These are phyloP conservation scores for Heliconius erato DNA, from an alignment of 2,888 invertebrate genomes.

Conservation along the genomic window DNA sequence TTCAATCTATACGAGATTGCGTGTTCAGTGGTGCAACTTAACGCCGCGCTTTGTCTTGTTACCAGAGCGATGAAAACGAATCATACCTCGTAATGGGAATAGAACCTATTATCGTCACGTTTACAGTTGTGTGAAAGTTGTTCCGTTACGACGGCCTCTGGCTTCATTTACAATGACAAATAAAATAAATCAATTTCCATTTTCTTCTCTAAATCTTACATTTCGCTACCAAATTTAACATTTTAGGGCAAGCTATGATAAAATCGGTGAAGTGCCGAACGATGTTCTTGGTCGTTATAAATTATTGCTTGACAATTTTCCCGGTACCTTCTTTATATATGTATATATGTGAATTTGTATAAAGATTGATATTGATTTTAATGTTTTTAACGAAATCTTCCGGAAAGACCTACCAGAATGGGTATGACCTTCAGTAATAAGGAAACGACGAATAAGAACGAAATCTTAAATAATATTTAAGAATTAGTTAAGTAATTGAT, in stretches of 20 bases:
- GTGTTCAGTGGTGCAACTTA: too few relatives aligned
- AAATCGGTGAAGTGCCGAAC: conserved; percentile 15
- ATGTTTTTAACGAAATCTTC: too few relatives aligned
- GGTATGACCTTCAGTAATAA: too few relatives aligned
- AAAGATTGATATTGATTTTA: background rate
- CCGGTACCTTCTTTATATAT: background rate
- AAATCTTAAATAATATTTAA: too few relatives aligned
- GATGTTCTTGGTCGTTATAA: conserved; percentile 11
- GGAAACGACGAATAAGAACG: too few relatives aligned
- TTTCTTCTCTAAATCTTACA: conserved; percentile 4
- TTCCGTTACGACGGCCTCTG: too few relatives aligned
- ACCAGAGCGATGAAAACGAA: background rate
- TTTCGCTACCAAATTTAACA: background rate
- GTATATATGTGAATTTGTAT: background rate
- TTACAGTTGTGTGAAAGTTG: too few relatives aligned
- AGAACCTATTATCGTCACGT: background rate
- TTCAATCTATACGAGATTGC: too few relatives aligned
- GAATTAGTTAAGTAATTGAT: too few relatives aligned
- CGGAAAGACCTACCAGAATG: too few relatives aligned
- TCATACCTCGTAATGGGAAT: background rate
- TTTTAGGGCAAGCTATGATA: background rate
- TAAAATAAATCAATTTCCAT: background rate
- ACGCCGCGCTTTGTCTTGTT: background rate
- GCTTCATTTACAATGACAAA: background rate
- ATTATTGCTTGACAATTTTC: background rate